phyloP scores from a whole-genome alignment of 1,140 invertebrate species.

The Lucilia sericata region DNA sequence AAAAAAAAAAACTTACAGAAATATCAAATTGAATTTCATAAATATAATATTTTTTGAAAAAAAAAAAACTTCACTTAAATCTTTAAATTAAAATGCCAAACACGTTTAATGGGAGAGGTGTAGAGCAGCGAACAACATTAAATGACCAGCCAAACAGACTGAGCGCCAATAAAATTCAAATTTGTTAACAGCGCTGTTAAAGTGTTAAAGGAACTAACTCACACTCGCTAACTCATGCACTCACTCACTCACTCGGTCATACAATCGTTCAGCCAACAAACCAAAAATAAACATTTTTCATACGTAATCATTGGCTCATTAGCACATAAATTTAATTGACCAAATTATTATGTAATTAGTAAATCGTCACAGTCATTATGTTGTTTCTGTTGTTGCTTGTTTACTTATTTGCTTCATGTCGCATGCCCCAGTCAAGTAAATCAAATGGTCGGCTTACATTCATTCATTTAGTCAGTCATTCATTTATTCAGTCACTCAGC shows the following conservation, averaged over 20 bases:
- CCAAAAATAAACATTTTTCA: background rate
- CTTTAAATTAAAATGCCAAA: background rate
- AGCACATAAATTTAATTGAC: conserved; percentile 61
- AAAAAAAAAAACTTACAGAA: background rate
- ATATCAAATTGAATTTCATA: conserved; percentile 22
- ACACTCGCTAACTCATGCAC: too few species aligned
- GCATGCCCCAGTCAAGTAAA: conserved; percentile 4
- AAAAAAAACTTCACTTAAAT: background rate
- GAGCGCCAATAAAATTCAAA: conserved; percentile 2
- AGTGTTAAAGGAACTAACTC: background rate
- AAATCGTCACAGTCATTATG: conserved; percentile 38
- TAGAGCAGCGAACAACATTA: background rate
- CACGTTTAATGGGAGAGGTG: conserved; percentile 6
- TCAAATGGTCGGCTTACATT: background rate
- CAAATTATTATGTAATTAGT: conserved; percentile 67
- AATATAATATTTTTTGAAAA: background rate
- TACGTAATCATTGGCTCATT: conserved; percentile 56
- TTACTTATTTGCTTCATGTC: background rate
- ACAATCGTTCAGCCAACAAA: background rate
- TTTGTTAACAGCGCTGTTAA: background rate
- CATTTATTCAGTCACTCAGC: background rate
- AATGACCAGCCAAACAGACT: background rate
- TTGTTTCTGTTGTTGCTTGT: background rate
- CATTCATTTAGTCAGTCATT: background rate
- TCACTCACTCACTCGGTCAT: too few species aligned